A percentile compares a stretch with the other conserved stretches of the same genome.
These are phyloP conservation scores for Lycophotia porphyrea DNA, from an alignment of 2,888 invertebrate species.

Conservation along the genomic window DNA sequence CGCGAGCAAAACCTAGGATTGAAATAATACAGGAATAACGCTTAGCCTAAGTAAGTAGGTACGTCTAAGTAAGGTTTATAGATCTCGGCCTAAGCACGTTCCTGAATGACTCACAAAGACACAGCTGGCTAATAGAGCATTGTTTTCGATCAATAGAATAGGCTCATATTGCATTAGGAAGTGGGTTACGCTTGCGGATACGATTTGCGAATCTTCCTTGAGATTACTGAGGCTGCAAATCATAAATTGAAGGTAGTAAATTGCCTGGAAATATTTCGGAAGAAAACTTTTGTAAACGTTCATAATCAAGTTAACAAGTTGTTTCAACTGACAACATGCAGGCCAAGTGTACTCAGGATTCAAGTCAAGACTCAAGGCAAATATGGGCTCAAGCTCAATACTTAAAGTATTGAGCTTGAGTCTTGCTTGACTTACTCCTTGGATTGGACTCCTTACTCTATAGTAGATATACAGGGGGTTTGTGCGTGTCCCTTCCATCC, in stretches of 20 bases:
- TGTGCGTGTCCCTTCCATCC: too few relatives aligned
- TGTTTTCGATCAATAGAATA: conserved; percentile 43
- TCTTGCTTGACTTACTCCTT: too few relatives aligned
- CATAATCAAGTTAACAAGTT: neutral
- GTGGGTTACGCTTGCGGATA: conserved; percentile 2
- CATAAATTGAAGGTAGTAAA: neutral
- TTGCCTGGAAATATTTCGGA: neutral
- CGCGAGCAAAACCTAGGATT: neutral
- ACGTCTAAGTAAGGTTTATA: neutral
- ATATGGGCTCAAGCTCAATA: too few relatives aligned
- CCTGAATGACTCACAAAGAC: conserved; percentile 16
- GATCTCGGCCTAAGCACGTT: conserved; percentile 11
- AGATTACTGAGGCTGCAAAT: conserved; percentile 1
- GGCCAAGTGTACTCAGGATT: neutral
- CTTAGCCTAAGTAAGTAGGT: neutral
- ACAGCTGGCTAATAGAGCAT: conserved; percentile 42
- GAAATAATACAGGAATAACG: neutral
- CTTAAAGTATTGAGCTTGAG: neutral
- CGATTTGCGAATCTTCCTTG: conserved; percentile 10
- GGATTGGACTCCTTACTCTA: too few relatives aligned
- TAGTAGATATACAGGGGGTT: too few relatives aligned
- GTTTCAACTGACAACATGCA: neutral
- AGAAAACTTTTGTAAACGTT: neutral
- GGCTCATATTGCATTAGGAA: conserved; percentile 15
- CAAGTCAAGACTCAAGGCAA: neutral